A percentile compares a stretch with the other conserved stretches of the same genome.
phyloP scores from a whole-genome alignment of 2,113 vertebrate genomes.

The Protobothrops mucrosquamatus region DNA sequence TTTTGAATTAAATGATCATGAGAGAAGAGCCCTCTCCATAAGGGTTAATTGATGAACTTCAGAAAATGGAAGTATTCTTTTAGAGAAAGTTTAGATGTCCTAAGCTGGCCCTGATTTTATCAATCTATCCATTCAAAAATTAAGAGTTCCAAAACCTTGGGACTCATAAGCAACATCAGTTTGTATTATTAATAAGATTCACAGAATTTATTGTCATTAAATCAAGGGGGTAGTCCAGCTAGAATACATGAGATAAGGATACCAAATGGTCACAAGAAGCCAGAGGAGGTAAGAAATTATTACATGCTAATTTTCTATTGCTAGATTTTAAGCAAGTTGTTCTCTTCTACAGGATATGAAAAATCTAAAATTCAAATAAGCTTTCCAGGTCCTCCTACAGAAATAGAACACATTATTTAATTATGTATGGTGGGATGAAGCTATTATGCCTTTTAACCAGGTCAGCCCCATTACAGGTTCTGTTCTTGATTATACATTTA shows the following conservation, averaged over 20 bases:
- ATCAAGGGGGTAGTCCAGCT: not conserved
- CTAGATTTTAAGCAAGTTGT: conserved; percentile 18
- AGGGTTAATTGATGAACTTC: rapidly evolving
- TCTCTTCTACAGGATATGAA: conserved; percentile 14
- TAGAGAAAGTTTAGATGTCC: not conserved
- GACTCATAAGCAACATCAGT: not conserved
- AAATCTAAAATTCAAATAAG: conserved; percentile 6
- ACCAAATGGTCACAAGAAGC: not conserved
- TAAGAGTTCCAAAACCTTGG: not conserved
- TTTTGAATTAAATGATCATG: not conserved
- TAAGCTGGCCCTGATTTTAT: not conserved
- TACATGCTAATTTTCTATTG: not conserved
- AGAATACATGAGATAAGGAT: not conserved
- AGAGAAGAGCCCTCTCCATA: not conserved
- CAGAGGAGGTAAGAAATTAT: not conserved
- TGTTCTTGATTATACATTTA: not conserved
- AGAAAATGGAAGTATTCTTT: not conserved
- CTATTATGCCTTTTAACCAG: not conserved
- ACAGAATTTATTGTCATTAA: not conserved
- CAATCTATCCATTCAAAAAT: not conserved
- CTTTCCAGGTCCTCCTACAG: not conserved
- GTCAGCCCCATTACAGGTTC: not conserved
- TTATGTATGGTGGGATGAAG: not conserved
- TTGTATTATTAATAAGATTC: not conserved
- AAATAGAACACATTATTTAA: not conserved